These are phyloP conservation scores for Amblyopsis hoosieri DNA, from an alignment of 2,797 vertebrate genomes.

Conservation along the genomic window DNA sequence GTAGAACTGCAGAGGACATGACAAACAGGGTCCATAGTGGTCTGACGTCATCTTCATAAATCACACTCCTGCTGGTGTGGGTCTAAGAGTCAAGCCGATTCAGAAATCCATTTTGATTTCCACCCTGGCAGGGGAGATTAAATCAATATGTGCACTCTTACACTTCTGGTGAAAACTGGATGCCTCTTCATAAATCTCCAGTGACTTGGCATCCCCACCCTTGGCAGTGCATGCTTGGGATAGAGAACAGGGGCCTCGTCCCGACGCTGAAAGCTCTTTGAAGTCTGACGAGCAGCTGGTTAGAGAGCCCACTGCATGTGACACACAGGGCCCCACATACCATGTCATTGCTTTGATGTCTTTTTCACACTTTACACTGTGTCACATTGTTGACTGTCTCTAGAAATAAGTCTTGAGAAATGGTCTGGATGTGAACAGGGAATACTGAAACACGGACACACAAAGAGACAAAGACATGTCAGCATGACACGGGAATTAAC, in stretches of 20 bases:
- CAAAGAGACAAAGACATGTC: background rate
- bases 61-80: constrained; percentile 28
- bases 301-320: constrained; percentile 52
- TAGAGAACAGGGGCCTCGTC: constrained; percentile 21
- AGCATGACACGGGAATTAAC: too few species aligned
- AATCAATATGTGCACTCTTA: constrained; percentile 43
- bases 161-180: constrained; percentile 29
- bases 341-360: constrained; percentile 55
- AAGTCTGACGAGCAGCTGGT: constrained; percentile 65
- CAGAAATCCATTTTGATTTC: constrained; percentile 51
- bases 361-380: constrained; percentile 38
- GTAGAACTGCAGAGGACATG: constrained; percentile 11
- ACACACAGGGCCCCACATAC: constrained; percentile 37
- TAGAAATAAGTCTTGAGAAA: constrained; percentile 55
- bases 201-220: constrained; percentile 24
- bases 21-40: constrained; percentile 5
- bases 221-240: constrained; percentile 18
- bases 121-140: constrained; percentile 28
- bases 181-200: constrained; percentile 31
- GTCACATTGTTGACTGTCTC: constrained; percentile 43
- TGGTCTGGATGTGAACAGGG: constrained; percentile 14
- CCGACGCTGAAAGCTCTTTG: constrained; percentile 41
- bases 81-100: constrained; percentile 25
- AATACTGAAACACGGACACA: constrained; percentile 8
- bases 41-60: constrained; percentile 31